Evolutionary conservation across 2,888 invertebrate genomes (phyloP), one percentile per base, ranked within the genome.

Genomic region (Anaspis maculata): DNA sequence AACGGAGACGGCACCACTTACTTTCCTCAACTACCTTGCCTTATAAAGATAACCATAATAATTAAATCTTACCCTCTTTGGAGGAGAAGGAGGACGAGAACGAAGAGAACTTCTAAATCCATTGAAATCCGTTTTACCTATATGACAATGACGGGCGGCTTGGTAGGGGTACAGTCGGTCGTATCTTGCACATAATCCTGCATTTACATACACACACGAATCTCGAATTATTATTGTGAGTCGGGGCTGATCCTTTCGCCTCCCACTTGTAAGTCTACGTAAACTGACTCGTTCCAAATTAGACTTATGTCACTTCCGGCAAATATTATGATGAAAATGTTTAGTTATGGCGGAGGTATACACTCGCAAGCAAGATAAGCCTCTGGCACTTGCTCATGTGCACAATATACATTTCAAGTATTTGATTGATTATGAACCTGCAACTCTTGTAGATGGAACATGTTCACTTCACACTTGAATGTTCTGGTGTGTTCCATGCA

Each of bases 31-130:
- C 56, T 59, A 61, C 61, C 61, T 61, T 59, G 60, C 49, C 56
- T 59, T 60, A 57, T 57, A 62, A 60, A 59, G 62, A 63, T 63
- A 62, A 61, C 61, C 56, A 53, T 62, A 61, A 62, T 62, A 62
- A 64, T 64, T 62, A 61, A 62, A 62, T 61, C 56, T 54, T 48
- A 52, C 53, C 50, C 39, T 46, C 42, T 41, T 45, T 42, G 43
- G 42, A 32, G 32, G 43, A 39, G 41, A 14, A 15, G 13, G 4
- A 16, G 12, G 4, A 24, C 30, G 26, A 14, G 12, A 25, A 12
- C 15, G 13, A 5, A 32, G 41, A 36, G 34, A 41, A 39, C 32
- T 41, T 48, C 45, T 35, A 45, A 47, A 56, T 52, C 54, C 25
- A 35, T 27, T 32, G 27, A 39, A 41, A 27, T 39, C 43, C 46